phyloP scores from a whole-genome alignment of 2,113 vertebrate genomes.

The Nerophis ophidion region DNA sequence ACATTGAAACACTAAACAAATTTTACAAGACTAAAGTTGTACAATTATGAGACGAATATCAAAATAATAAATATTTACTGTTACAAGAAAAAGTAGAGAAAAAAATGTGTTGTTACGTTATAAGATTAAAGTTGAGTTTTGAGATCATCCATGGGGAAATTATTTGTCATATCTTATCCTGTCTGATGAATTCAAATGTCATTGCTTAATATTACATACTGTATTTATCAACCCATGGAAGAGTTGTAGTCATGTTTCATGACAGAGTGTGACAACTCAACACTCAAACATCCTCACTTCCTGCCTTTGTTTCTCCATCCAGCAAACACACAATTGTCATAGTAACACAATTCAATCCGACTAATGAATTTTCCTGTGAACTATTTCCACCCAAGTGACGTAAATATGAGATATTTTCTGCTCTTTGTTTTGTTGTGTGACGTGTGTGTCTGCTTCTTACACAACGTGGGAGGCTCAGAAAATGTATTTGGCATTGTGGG shows the following conservation, averaged over 20 bases:
- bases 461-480: not conserved
- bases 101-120: no score
- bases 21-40: no score
- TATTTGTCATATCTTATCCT: no score
- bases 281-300: slow-evolving; percentile 43
- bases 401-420: slow-evolving; percentile 37
- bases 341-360: slow-evolving; percentile 21
- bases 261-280: slow-evolving; percentile 20
- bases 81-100: no score
- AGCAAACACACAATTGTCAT: slow-evolving; percentile 13
- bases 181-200: no score
- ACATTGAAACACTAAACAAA: no score
- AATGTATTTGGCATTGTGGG: not conserved
- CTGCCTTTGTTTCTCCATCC: slow-evolving; percentile 43
- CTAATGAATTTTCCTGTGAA: slow-evolving; percentile 41
- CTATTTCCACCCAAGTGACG: slow-evolving; percentile 32
- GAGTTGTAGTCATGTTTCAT: slow-evolving; percentile 16
- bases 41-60: no score
- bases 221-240: no score
- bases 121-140: no score
- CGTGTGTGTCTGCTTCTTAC: slow-evolving; percentile 1
- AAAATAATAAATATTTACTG: no score
- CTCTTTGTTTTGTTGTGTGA: slow-evolving; percentile 14
- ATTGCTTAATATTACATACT: no score
- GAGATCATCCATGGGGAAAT: no score